Percentiles rank a stretch among this genome's conserved stretches.
Evolutionary conservation across 2,797 vertebrate species (phyloP).

Genomic region (Sebastes nivosus): DNA sequence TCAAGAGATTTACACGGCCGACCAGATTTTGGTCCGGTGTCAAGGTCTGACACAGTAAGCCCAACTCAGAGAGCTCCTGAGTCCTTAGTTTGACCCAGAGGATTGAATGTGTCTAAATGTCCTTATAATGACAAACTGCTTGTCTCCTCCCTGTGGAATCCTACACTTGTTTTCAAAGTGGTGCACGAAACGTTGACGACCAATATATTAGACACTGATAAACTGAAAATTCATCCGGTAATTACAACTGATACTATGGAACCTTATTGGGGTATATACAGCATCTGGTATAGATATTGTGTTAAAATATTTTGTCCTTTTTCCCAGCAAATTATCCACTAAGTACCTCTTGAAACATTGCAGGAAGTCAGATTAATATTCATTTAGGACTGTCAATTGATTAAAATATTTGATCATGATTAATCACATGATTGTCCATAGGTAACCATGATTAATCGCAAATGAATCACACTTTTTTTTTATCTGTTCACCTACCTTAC

Average conservation of each 20-base stretch:
- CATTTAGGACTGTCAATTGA: neutral
- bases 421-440: too few species aligned
- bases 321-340: fast-evolving
- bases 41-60: conserved; percentile 51
- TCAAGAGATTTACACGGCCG: conserved; percentile 63
- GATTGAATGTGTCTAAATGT: conserved; percentile 47
- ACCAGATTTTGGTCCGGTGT: conserved; percentile 52
- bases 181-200: neutral
- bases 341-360: neutral
- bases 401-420: too few species aligned
- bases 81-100: conserved; percentile 62
- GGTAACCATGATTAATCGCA: too few species aligned
- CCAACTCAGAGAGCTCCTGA: conserved; percentile 42
- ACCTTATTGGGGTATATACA: neutral
- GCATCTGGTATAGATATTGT: neutral
- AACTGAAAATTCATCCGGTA: neutral
- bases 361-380: neutral
- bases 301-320: neutral
- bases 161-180: conserved; percentile 30
- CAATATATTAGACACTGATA: neutral
- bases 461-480: too few species aligned
- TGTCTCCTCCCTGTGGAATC: conserved; percentile 35
- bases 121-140: conserved; percentile 48
- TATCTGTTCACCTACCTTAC: too few species aligned
- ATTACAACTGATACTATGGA: neutral